Evolutionary conservation across 2,888 invertebrate genomes (phyloP).

Genomic region (Erpobdella octoculata): DNA sequence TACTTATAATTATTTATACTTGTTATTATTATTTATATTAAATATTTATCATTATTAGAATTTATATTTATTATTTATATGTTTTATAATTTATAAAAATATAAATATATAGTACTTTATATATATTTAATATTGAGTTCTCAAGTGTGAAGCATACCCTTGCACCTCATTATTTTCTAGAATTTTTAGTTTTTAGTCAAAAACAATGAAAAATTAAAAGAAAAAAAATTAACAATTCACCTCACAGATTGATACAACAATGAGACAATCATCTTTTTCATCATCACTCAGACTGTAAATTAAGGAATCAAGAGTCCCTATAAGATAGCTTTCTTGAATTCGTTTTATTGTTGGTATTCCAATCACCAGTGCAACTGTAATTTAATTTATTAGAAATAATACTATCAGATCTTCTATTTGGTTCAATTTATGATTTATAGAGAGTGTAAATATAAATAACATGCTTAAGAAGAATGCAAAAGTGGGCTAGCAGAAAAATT

Average conservation of each 20-base stretch:
- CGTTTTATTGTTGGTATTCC: slow-evolving; percentile 80
- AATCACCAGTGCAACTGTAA: slow-evolving; percentile 68
- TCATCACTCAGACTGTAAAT: slow-evolving; percentile 68
- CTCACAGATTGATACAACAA: slow-evolving; percentile 80
- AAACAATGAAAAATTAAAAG: not conserved
- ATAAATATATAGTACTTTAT: no score
- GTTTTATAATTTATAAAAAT: no score
- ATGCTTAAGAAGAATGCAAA: not conserved
- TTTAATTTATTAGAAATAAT: not conserved
- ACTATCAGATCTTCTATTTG: no score
- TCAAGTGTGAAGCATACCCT: no score
- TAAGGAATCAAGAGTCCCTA: slow-evolving; percentile 75
- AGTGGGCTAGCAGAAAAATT: no score
- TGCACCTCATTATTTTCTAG: no score
- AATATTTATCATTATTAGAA: no score
- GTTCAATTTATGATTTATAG: not conserved
- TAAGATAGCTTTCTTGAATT: slow-evolving; percentile 76
- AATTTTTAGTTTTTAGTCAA: no score
- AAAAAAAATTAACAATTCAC: slow-evolving; percentile 28
- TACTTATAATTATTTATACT: no score
- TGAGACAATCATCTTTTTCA: slow-evolving; percentile 69
- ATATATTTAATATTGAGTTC: no score
- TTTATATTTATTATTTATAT: no score
- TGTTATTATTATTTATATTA: no score
- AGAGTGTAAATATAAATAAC: not conserved